Evolutionary conservation across 1,140 invertebrate species (phyloP).

Genomic region (Pseudomyrmex pallidus): DNA sequence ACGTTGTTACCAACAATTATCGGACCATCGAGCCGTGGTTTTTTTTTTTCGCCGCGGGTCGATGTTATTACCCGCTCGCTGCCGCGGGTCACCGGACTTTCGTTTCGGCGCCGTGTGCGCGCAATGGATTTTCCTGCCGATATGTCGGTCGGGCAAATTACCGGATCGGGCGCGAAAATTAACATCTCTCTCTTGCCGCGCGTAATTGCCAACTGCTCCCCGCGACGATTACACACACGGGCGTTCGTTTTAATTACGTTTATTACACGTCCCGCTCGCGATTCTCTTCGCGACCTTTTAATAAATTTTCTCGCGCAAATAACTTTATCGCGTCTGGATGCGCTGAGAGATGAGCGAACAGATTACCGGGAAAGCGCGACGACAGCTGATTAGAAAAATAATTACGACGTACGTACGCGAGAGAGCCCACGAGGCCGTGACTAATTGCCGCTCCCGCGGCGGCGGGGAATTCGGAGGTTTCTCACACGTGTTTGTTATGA

Average conservation of each 20-base stretch:
- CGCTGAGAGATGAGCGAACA: slow-evolving; percentile 44
- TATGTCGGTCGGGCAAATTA: slow-evolving; percentile 48
- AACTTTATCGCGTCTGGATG: slow-evolving; percentile 20
- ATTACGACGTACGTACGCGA: slow-evolving; percentile 51
- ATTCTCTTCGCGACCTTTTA: background rate
- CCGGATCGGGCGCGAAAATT: slow-evolving; percentile 48
- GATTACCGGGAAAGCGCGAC: slow-evolving; percentile 73
- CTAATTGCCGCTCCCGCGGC: slow-evolving; percentile 66
- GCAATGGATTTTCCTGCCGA: slow-evolving; percentile 49
- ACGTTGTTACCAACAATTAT: slow-evolving; percentile 49
- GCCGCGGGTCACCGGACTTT: slow-evolving; percentile 32
- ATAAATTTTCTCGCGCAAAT: slow-evolving; percentile 31
- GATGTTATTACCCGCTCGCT: slow-evolving; percentile 15
- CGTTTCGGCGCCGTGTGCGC: slow-evolving; percentile 11
- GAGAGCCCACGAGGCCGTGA: slow-evolving; percentile 65
- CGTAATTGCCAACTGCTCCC: slow-evolving; percentile 33
- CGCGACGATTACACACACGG: background rate
- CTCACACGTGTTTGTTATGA: slow-evolving; percentile 55
- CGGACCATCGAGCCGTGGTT: slow-evolving; percentile 23
- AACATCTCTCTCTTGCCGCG: slow-evolving; percentile 53
- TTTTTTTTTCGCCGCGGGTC: slow-evolving; percentile 38
- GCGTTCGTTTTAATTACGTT: slow-evolving; percentile 64
- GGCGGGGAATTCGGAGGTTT: slow-evolving; percentile 47
- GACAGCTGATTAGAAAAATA: slow-evolving; percentile 74
- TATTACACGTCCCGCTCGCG: slow-evolving; percentile 59